Percentiles rank a stretch among this genome's conserved stretches.
Conservation (phyloP, 1,140 invertebrate species). For the Bombus confusus region DNA sequence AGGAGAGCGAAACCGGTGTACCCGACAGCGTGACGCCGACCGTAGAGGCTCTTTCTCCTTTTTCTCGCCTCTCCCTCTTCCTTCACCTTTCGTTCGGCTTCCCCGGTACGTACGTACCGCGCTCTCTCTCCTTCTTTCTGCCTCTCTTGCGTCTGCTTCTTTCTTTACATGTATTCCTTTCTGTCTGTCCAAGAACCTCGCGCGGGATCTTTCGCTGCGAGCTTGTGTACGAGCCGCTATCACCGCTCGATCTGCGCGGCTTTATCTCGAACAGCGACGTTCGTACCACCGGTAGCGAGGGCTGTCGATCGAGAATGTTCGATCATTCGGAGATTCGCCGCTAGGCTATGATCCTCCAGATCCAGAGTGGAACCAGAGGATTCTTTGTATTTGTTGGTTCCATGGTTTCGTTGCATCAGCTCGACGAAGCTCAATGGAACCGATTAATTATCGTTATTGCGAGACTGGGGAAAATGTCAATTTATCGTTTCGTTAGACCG, state of each 20-base stretch:
- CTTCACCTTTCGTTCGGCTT: slow-evolving; percentile 42
- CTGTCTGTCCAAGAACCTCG: slow-evolving; percentile 22
- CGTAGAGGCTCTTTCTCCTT: slow-evolving; percentile 69
- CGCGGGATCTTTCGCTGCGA: slow-evolving; percentile 36
- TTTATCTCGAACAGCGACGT: slow-evolving; percentile 62
- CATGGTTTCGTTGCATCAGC: neutral
- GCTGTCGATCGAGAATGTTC: slow-evolving; percentile 56
- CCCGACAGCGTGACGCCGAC: slow-evolving; percentile 81
- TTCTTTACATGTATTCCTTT: slow-evolving; percentile 1
- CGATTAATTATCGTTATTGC: neutral
- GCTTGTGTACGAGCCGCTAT: slow-evolving; percentile 55
- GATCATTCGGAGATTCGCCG: slow-evolving; percentile 44
- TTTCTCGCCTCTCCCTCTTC: slow-evolving; percentile 60
- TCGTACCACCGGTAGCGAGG: slow-evolving; percentile 59
- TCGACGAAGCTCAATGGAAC: neutral
- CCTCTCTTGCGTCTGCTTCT: neutral
- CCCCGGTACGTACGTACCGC: neutral
- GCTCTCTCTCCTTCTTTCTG: neutral
- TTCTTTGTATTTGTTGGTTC: neutral
- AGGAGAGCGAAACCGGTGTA: slow-evolving; percentile 81
- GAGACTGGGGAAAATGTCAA: neutral
- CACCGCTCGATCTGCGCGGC: slow-evolving; percentile 65
- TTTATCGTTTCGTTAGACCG: neutral
- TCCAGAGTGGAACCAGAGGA: neutral
- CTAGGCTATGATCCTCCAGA: neutral